Percentiles rank a stretch among this genome's conserved stretches.
Conservation (phyloP, 2,888 invertebrate species). For the Eristalinus sepulchralis region DNA sequence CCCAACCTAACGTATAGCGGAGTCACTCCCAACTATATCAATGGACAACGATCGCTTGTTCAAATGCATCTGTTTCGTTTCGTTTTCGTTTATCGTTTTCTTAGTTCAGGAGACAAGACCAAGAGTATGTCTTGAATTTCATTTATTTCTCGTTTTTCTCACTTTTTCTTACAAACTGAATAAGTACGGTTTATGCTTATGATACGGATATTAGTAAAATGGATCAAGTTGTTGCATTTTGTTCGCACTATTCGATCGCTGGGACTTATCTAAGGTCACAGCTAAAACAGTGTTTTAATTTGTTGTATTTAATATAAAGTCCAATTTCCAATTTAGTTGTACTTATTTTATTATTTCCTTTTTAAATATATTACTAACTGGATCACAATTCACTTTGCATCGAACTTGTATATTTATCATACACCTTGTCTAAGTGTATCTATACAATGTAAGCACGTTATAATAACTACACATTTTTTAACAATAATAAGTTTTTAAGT, state of each 20-base stretch:
- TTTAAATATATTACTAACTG: constrained; percentile 72
- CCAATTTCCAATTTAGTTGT: constrained; percentile 2
- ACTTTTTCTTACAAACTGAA: constrained; percentile 22
- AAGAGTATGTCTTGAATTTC: not conserved
- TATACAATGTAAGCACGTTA: constrained; percentile 49
- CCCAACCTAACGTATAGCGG: too few species aligned
- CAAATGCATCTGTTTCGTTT: too few species aligned
- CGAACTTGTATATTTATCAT: constrained; percentile 73
- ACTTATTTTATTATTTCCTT: not conserved
- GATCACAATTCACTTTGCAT: constrained; percentile 81
- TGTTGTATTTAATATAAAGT: constrained; percentile 45
- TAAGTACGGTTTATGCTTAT: constrained; percentile 6
- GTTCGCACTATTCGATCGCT: not conserved
- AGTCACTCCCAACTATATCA: too few species aligned
- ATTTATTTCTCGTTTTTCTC: constrained; percentile 5
- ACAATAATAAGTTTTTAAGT: constrained; percentile 19
- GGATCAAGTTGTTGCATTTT: not conserved
- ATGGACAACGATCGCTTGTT: too few species aligned
- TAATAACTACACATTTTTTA: constrained; percentile 33
- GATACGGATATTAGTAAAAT: constrained; percentile 12
- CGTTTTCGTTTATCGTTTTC: too few species aligned
- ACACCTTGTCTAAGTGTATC: constrained; percentile 52
- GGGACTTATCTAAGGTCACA: not conserved
- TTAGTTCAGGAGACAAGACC: not conserved
- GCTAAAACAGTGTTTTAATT: constrained; percentile 4